Base-by-base conservation (phyloP, 2,113 vertebrate genomes). In the Pan troglodytes region DNA sequence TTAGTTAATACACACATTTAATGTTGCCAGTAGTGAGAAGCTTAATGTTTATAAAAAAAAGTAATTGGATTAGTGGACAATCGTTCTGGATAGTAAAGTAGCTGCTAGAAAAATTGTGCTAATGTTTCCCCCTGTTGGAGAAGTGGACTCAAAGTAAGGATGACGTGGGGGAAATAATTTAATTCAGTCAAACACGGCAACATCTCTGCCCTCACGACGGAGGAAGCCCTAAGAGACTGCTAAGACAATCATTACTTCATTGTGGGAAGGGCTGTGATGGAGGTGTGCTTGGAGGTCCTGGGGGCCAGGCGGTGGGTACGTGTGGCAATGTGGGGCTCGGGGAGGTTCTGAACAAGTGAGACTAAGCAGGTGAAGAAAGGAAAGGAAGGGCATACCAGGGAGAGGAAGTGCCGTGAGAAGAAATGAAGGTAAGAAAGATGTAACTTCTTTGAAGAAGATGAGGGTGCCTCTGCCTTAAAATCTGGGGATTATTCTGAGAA, bases 241-340 rank as follows among this genome's bases (percentile, higher is more conserved):
- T 18, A 35, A 32, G 43, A 3, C 67, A 82, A 80, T 68, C 18
- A 4, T 55, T 32, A 59, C n/a, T 30, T 38, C 4, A 0, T 0
- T 11, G 20, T 5, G 72, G 43, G 79, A 55, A 57, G 25, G 35
- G 25, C 45, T 38, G 55, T 6, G 25, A 43, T 12, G 43, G 30
- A 38, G 45, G 25, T 8, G 7, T 30, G 73, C 61, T 11, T 38
- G 11, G 43, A 25, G 32, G 20, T 35, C 10, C 11, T 27, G 55
- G 27, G n/a, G 40, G 45, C 4, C 3, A 2, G 2, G 7, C n/a
- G n/a, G 30, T 17, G 9, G 64, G 7, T 2, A 43, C 4, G 3
- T 25, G 38, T 22, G 40, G 27, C 5, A 25, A 20, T 32, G 22
- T 50, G 35, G 18, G 22, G 17, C 10, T 59, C 18, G 5, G 14